Base-by-base conservation (phyloP, 2,797 vertebrate species). In the Acropternis orthonyx region DNA sequence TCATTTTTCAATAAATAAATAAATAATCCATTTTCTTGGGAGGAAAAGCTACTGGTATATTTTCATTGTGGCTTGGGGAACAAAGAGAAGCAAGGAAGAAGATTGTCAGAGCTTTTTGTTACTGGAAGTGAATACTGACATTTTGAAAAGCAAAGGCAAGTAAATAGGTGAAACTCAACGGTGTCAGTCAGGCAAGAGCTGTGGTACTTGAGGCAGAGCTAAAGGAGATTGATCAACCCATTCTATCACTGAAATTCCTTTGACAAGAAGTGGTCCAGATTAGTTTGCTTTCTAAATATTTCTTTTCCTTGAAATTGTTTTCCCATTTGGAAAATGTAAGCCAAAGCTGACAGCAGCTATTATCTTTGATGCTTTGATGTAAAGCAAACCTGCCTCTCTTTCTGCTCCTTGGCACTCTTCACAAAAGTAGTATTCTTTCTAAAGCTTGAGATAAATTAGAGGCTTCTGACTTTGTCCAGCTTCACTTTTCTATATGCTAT, bases 161-260 rank as follows among this genome's bases (percentile, higher is more conserved):
- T 62, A 55, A 65, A 8, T 6, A 54, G 51, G 63, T n/a, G 32
- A 82, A 81, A 55, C 43, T 44, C 1, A 0, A 5, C 66, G 6
- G 1, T 44, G 66, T 80, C 28, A 22, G 66, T 80, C 28, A 22
- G 66, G 68, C 28, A 24, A 69, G 72, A 76, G 30, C 37, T 49
- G 23, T 0, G 0, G 11, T 44, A 28, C 20, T 28, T 10, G 20
- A 24, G 75, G 16, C 23, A 27, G 24, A 62, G 32, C 39, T 69
- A 9, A 78, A 62, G 54, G 55, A 59, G 34, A 15, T 4, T 10
- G 16, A 56, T 26, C 54, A 34, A 27, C n/a, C 91, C 11, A 3
- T 37, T 52, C 66, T 41, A 0, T n/a, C 51, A 39, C 24, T 78
- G 41, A 55, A 88, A 69, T 76, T 66, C 46, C 36, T 17, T 27